Percentiles rank a stretch among this genome's conserved stretches.
Conservation (phyloP, 1,140 invertebrate genomes). For the Phymorhynchus buccinoides region DNA sequence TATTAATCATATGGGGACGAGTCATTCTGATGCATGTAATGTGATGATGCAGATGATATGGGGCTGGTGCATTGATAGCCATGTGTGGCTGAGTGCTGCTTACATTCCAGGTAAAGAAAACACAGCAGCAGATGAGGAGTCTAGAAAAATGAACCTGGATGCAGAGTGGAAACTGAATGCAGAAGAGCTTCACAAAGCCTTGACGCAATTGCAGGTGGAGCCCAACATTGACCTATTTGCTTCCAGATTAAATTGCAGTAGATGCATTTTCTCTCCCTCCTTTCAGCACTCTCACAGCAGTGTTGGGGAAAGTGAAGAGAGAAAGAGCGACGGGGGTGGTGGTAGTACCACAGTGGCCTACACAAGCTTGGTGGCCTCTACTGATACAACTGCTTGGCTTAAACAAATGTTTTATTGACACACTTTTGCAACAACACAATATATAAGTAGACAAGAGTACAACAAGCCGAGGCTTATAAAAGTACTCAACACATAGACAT, state of each 20-base stretch:
- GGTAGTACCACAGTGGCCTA: conserved; percentile 46
- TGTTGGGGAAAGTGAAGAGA: conserved; percentile 31
- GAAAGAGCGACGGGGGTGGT: no score
- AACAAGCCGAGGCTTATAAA: no score
- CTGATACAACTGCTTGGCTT: no score
- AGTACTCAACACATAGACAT: no score
- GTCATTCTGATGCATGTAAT: conserved; percentile 29
- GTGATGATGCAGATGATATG: conserved; percentile 45
- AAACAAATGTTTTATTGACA: no score
- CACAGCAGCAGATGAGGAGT: conserved; percentile 40
- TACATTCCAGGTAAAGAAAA: conserved; percentile 48
- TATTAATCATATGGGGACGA: conserved; percentile 11
- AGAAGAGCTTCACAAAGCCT: conserved; percentile 38
- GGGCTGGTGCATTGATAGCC: conserved; percentile 43
- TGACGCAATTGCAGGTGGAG: conserved; percentile 11
- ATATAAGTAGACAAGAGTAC: no score
- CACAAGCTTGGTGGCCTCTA: conserved; percentile 44
- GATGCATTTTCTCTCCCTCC: conserved; percentile 52
- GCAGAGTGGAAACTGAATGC: conserved; percentile 47
- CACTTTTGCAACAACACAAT: no score
- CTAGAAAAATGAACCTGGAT: conserved; percentile 34
- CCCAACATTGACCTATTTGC: conserved; percentile 55
- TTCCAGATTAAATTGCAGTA: conserved; percentile 45
- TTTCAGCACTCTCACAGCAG: conserved; percentile 39
- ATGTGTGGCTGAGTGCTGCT: conserved; percentile 39